Conservation (phyloP, 2,113 vertebrate species). For the Catharus minimus region DNA sequence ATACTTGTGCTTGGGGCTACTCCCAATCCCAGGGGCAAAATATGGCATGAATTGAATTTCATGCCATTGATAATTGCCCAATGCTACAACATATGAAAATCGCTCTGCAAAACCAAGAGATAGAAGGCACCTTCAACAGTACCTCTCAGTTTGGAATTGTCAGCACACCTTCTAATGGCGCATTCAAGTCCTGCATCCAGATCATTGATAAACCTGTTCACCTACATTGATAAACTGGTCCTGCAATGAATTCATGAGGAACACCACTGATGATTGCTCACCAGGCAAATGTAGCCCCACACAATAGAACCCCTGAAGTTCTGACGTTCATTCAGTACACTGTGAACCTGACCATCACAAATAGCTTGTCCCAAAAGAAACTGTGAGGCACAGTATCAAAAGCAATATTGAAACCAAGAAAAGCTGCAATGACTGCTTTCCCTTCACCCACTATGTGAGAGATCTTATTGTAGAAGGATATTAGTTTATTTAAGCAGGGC, state of each 20-base stretch:
- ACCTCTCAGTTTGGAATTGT: neutral
- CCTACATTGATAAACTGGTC: neutral
- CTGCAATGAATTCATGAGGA: neutral
- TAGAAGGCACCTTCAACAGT: neutral
- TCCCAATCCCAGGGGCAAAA: neutral
- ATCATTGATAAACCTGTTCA: neutral
- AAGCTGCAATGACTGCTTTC: neutral
- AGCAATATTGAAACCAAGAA: neutral
- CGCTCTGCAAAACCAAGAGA: rapidly evolving
- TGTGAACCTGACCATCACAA: neutral
- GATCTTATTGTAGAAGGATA: neutral
- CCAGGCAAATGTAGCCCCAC: neutral
- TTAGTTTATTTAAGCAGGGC: neutral
- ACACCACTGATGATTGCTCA: neutral
- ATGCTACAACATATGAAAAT: rapidly evolving
- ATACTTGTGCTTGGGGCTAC: rapidly evolving
- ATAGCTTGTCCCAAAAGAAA: neutral
- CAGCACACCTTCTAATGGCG: neutral
- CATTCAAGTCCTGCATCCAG: neutral
- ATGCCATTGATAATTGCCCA: neutral
- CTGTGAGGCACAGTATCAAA: neutral
- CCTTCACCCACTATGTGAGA: neutral
- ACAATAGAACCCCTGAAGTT: neutral
- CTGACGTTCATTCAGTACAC: rapidly evolving
- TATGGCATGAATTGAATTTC: neutral